A percentile compares a stretch with the other conserved stretches of the same genome.
Evolutionary conservation across 2,113 vertebrate genomes (phyloP).

Genomic region (Takifugu bimaculatus): DNA sequence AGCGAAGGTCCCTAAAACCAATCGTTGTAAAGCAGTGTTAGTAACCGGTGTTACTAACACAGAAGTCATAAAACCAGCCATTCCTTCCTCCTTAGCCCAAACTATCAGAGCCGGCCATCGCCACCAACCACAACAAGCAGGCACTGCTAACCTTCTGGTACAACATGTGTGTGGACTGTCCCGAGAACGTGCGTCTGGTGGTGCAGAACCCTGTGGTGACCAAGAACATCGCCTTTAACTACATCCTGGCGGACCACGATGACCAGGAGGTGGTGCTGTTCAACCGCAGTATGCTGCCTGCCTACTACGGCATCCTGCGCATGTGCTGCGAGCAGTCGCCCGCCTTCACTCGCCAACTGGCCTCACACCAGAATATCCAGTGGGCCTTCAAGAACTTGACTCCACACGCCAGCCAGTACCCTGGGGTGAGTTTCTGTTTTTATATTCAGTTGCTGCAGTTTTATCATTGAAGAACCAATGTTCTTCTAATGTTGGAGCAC

Average conservation of each 20-base stretch:
- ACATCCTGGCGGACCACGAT: slow-evolving; percentile 98
- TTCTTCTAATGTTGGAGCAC: background rate
- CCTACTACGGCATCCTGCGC: slow-evolving; percentile 97
- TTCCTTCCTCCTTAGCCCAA: slow-evolving; percentile 77
- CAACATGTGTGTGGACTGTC: slow-evolving; percentile 95
- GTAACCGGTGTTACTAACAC: too few relatives aligned
- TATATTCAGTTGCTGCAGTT: background rate
- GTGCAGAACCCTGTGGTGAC: slow-evolving; percentile 98
- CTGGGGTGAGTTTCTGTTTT: slow-evolving; percentile 79
- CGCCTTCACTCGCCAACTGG: slow-evolving; percentile 91
- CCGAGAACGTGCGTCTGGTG: slow-evolving; percentile 96
- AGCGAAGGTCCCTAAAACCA: too few relatives aligned
- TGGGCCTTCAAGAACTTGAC: slow-evolving; percentile 99
- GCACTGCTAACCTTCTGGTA: slow-evolving; percentile 99
- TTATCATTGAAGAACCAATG: background rate
- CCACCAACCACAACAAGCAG: slow-evolving; percentile 99
- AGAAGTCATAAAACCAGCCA: too few relatives aligned
- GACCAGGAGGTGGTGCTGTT: slow-evolving; percentile 99
- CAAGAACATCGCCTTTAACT: slow-evolving; percentile 99
- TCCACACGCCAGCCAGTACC: slow-evolving; percentile 98
- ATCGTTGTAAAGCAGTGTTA: too few relatives aligned
- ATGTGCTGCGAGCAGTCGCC: slow-evolving; percentile 97
- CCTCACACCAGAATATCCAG: slow-evolving; percentile 99
- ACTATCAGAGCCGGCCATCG: slow-evolving; percentile 96
- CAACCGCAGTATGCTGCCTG: slow-evolving; percentile 97